Conservation (phyloP, 2,113 vertebrate genomes). For the Hippolais icterina region DNA sequence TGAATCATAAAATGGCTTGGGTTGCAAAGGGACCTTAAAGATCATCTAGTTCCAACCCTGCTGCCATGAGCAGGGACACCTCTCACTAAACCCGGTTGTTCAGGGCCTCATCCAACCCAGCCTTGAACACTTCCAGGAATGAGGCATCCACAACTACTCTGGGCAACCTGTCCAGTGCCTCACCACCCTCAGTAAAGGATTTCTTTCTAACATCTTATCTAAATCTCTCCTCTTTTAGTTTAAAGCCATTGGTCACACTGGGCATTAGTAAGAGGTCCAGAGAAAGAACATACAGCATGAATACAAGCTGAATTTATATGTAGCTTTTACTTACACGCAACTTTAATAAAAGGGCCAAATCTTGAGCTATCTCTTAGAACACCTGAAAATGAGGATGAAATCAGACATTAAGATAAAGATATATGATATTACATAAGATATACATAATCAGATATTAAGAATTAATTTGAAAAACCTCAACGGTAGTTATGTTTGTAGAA, state of each 20-base stretch:
- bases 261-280: background rate
- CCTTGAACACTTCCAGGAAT: background rate
- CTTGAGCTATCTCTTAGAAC: constrained; percentile 77
- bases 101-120: background rate
- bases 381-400: constrained; percentile 74
- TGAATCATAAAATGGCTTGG: background rate
- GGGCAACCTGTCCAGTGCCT: background rate
- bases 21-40: background rate
- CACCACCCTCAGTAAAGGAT: background rate
- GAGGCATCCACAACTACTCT: background rate
- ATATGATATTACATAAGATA: background rate
- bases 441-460: background rate
- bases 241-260: background rate
- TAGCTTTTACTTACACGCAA: constrained; percentile 84
- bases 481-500: background rate
- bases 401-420: background rate
- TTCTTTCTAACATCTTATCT: background rate
- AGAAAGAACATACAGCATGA: background rate
- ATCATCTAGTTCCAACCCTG: background rate
- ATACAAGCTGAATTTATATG: background rate
- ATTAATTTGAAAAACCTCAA: background rate
- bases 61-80: rapidly evolving
- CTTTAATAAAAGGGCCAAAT: constrained; percentile 85
- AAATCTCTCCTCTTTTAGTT: background rate
- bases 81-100: background rate